A percentile compares a stretch with the other conserved stretches of the same genome.
These are phyloP conservation scores for Caradrina clavipalpis DNA, from an alignment of 2,888 invertebrate species.

Conservation along the genomic window DNA sequence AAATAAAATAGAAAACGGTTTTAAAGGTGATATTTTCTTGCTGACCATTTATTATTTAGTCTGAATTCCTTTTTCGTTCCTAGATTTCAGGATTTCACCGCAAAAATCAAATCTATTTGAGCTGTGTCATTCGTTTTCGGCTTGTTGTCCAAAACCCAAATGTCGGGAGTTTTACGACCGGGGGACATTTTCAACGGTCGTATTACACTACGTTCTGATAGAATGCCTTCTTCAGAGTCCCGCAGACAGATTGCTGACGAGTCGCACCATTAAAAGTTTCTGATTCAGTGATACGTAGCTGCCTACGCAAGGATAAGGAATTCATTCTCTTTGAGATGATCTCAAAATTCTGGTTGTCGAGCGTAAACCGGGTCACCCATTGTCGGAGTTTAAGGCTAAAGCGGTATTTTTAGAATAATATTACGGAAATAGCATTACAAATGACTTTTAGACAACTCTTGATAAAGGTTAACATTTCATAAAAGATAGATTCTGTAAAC, in stretches of 20 bases:
- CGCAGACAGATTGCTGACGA: conserved; percentile 74
- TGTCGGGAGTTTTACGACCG: conserved; percentile 45
- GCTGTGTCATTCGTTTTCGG: conserved; percentile 39
- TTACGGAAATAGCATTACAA: conserved; percentile 5
- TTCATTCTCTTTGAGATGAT: conserved; percentile 54
- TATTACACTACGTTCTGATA: conserved; percentile 67
- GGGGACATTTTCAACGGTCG: conserved; percentile 26
- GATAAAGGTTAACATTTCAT: not conserved
- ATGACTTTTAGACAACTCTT: not conserved
- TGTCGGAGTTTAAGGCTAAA: conserved; percentile 28
- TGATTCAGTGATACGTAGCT: conserved; percentile 75
- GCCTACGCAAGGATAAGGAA: conserved; percentile 51
- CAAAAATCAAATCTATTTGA: conserved; percentile 53
- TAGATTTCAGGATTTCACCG: conserved; percentile 28
- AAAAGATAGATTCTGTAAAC: not conserved
- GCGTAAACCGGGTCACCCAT: conserved; percentile 38
- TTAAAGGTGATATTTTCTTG: conserved; percentile 23
- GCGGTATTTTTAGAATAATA: conserved; percentile 25
- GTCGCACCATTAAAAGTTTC: conserved; percentile 83
- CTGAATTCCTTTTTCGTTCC: conserved; percentile 16
- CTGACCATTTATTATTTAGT: conserved; percentile 28
- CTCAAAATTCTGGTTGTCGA: conserved; percentile 35
- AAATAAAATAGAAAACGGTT: conserved; percentile 16
- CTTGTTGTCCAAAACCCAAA: conserved; percentile 55
- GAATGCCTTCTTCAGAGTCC: conserved; percentile 59